Percentiles rank a stretch among this genome's conserved stretches.
phyloP scores from a whole-genome alignment of 2,113 vertebrate species.

The Rhineura floridana region DNA sequence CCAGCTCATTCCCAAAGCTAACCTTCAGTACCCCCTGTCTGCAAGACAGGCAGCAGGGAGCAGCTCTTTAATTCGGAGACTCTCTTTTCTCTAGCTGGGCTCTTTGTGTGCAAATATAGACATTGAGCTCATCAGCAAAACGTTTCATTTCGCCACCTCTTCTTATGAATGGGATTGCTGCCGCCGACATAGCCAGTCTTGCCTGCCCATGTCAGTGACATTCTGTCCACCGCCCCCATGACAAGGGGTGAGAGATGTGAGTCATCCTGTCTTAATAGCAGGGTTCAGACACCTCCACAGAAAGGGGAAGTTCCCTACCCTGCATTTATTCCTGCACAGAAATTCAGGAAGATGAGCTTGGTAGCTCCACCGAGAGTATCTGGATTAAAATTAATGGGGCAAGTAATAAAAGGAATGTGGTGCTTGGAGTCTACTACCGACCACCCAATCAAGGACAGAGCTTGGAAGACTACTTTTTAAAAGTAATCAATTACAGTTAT shows the following conservation, averaged over 20 bases:
- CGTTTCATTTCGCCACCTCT: background rate
- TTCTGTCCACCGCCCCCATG: background rate
- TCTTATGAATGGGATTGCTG: background rate
- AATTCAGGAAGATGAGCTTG: too few species aligned
- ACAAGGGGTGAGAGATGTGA: background rate
- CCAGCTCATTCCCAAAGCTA: background rate
- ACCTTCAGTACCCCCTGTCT: background rate
- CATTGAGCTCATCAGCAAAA: background rate
- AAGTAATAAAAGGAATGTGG: too few species aligned
- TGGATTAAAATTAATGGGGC: too few species aligned
- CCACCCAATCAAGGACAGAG: too few species aligned
- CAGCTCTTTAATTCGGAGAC: background rate
- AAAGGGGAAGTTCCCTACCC: background rate
- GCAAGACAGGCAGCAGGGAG: background rate
- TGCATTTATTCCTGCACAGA: too few species aligned
- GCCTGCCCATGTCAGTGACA: background rate
- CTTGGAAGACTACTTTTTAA: too few species aligned
- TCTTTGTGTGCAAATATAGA: background rate
- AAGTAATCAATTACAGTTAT: too few species aligned
- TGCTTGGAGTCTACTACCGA: too few species aligned
- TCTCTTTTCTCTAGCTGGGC: background rate
- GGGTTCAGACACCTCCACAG: background rate
- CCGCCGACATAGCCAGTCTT: background rate
- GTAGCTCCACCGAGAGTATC: too few species aligned
- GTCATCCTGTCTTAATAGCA: background rate